Evolutionary conservation across 2,888 invertebrate genomes (phyloP), one percentile per base, ranked within the genome.

Genomic region (Zygothrica quintamaculata): DNA sequence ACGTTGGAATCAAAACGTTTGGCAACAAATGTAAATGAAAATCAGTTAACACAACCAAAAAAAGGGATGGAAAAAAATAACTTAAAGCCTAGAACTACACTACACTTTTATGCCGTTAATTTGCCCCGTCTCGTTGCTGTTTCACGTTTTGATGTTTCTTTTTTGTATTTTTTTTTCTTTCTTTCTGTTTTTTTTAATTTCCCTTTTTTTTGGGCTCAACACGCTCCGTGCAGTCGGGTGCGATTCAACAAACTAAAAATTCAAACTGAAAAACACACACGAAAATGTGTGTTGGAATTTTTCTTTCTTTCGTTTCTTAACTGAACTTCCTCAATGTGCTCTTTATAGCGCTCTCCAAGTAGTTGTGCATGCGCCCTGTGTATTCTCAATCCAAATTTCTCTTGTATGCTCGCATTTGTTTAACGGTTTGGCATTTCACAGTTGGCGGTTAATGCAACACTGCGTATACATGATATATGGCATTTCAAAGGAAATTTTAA

Each of bases 161-260:
- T 5, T 22, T 22, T 22, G 5, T 22, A 22, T 43, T 48, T n/a
- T 46, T 60, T 18, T 56, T 26, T 37, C 36, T 31, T 29, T 50
- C 37, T 25, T 40, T 37, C 39, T 29, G 22, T 59, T 43, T 29
- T 52, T 33, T 62, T 69, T 47, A 43, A n/a, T 46, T 44, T 42
- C 29, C 22, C 9, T 36, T 29, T 39, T 31, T 57, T 61, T 52
- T 59, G 59, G 68, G 48, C 53, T 65, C 58, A 44, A 50, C 69
- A 67, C 61, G 78, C 81, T 84, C 72, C 84, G 80, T 40, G 57
- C 80, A 72, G 75, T 78, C 65, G 80, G 74, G 86, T 74, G 88
- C 75, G 82, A 76, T 76, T 82, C 76, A 55, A 84, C 84, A 80
- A 84, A 87, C 87, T 87, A 67, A 87, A 72, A 75, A 65, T 31